Evolutionary conservation across 2,797 vertebrate species (phyloP).

Genomic region (Neostethus bicornis): DNA sequence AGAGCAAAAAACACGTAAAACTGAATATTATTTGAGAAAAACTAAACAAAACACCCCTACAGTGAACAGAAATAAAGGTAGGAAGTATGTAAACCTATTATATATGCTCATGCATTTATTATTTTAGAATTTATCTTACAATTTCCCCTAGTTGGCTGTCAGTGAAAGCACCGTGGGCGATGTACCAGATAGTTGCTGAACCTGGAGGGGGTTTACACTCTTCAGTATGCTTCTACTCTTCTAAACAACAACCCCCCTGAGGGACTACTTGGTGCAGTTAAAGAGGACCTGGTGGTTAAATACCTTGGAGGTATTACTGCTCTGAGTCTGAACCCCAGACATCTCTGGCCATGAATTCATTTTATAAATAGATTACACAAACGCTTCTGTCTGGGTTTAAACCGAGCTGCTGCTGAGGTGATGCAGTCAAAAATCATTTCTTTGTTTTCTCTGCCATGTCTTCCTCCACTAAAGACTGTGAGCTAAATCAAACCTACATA

Average conservation of each 20-base stretch:
- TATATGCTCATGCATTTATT: not conserved
- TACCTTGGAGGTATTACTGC: not conserved
- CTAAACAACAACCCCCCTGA: not conserved
- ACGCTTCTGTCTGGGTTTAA: not conserved
- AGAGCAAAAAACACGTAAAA: slow-evolving; percentile 27
- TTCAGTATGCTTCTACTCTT: not conserved
- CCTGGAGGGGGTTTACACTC: not conserved
- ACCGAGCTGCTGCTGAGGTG: not conserved
- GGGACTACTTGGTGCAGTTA: slow-evolving; percentile 1
- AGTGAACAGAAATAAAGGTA: slow-evolving; percentile 8
- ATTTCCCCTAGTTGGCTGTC: slow-evolving; percentile 8
- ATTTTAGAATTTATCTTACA: not conserved
- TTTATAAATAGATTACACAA: not conserved
- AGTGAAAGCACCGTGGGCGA: not conserved
- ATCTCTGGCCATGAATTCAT: not conserved
- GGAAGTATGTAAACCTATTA: not conserved
- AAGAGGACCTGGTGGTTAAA: not conserved
- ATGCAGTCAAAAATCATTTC: not conserved
- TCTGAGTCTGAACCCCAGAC: not conserved
- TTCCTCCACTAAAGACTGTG: not conserved
- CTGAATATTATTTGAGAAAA: slow-evolving; percentile 13
- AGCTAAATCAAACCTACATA: slow-evolving; percentile 1
- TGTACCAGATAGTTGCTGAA: slow-evolving; percentile 5
- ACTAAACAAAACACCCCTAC: not conserved
- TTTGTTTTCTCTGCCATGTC: slow-evolving; percentile 1